Conservation (phyloP, 2,113 vertebrate genomes). For the Scopus umbretta region DNA sequence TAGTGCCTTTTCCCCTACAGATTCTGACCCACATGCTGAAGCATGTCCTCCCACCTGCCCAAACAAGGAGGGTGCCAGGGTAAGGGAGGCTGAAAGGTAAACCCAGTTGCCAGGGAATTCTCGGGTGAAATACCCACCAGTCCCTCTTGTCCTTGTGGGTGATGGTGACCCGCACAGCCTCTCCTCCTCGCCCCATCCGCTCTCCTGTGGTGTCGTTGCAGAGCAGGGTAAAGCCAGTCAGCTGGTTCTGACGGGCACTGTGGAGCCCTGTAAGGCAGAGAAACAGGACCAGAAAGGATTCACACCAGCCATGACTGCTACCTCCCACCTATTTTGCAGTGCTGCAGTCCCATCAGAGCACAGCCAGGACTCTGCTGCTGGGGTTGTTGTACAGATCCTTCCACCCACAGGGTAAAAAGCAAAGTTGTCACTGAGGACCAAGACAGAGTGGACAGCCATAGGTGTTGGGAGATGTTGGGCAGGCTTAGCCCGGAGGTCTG, state of each 20-base stretch:
- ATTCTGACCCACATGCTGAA: neutral
- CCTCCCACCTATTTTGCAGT: neutral
- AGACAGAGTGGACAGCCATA: neutral
- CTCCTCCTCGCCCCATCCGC: slow-evolving; percentile 78
- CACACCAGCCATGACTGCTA: neutral
- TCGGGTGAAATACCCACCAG: slow-evolving; percentile 71
- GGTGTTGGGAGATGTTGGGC: neutral
- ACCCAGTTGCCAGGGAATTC: neutral
- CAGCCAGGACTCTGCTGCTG: neutral
- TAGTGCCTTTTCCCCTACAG: neutral
- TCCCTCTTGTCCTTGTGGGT: slow-evolving; percentile 79
- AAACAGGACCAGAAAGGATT: neutral
- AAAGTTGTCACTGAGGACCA: neutral
- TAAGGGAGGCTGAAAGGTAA: neutral
- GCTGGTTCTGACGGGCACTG: slow-evolving; percentile 71
- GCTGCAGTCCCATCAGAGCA: neutral
- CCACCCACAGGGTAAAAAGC: neutral
- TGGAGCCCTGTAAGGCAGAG: slow-evolving; percentile 71
- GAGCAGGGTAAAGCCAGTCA: slow-evolving; percentile 78
- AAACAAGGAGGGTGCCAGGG: neutral
- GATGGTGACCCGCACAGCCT: slow-evolving; percentile 76
- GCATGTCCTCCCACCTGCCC: neutral
- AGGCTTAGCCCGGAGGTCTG: neutral
- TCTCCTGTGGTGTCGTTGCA: slow-evolving; percentile 78
- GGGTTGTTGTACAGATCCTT: neutral